Evolutionary conservation across 2,797 vertebrate species (phyloP), one percentile per base, ranked within the genome.

Genomic region (Halcyon badia): DNA sequence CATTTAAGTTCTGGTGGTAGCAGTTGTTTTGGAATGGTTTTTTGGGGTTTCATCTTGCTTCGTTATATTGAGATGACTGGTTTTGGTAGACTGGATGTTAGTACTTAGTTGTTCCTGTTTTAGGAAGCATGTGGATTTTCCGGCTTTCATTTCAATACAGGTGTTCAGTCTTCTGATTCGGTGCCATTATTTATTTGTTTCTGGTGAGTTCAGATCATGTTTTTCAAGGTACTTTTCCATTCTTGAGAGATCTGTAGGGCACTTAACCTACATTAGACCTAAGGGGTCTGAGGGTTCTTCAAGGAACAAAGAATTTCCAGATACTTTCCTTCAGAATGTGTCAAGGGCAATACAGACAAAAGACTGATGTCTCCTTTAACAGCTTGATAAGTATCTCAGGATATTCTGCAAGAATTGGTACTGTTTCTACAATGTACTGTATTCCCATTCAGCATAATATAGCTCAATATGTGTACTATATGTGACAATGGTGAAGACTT

Each of bases 291-390:
- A 98, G 98, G 88, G 94, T 98, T 98, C 98, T 98, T 98, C 98
- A 95, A 81, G 97, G 98, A 98, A 99, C 98, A 99, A 98, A 99
- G 98, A 97, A 98, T 98, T 98, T 98, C 97, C 97, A 94, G 96
- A 97, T 98, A 95, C 97, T 97, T 98, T 98, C 97, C 96, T 98
- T 98, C 97, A 98, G 98, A 97, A 98, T 98, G 97, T 98, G 98
- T 99, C 98, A 98, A 98, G 99, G 98, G 98, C 98, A 98, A 98
- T 97, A 96, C 98, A 98, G 98, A 99, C 98, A 99, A 98, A 99
- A 99, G 98, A 98, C 96, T 97, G 98, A 98, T 98, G 98, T 98
- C 98, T 99, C 98, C 98, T 98, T 98, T 98, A 98, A 97, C 97
- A 97, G 96, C 87, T 93, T 97, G 98, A 99, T 99, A 98, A 98